phyloP scores from a whole-genome alignment of 1,140 invertebrate genomes.

The Drosophila carrolli region DNA sequence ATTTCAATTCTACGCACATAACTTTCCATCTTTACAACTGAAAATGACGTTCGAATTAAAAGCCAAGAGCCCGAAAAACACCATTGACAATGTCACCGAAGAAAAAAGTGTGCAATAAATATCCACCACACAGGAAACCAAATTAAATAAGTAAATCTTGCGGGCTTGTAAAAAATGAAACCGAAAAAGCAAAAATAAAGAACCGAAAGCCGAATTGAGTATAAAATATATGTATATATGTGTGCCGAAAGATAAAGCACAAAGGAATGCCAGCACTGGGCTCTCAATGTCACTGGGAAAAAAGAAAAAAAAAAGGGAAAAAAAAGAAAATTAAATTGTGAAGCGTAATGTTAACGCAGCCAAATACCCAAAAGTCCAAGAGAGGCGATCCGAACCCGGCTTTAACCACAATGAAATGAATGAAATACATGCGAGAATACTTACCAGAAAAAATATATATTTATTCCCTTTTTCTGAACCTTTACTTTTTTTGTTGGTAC shows the following conservation, averaged over 20 bases:
- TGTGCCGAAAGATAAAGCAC: conserved; percentile 54
- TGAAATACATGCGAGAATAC: conserved; percentile 37
- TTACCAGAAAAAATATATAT: conserved; percentile 51
- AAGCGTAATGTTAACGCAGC: conserved; percentile 63
- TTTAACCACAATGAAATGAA: conserved; percentile 75
- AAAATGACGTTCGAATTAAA: conserved; percentile 43
- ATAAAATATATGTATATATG: conserved; percentile 24
- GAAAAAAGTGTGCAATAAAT: conserved; percentile 36
- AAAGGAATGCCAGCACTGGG: conserved; percentile 49
- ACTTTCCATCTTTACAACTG: conserved; percentile 7
- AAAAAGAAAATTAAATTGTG: conserved; percentile 59
- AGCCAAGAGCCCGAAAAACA: conserved; percentile 21
- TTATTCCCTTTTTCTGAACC: conserved; percentile 12
- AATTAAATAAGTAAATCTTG: conserved; percentile 74
- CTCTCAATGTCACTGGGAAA: conserved; percentile 49
- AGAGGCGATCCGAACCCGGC: conserved; percentile 39
- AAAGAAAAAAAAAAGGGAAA: conserved; percentile 8
- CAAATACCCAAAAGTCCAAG: conserved; percentile 69
- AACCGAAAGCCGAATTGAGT: conserved; percentile 27
- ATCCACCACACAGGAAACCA: conserved; percentile 34
- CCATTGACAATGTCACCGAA: conserved; percentile 21
- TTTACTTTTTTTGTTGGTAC: conserved; percentile 1
- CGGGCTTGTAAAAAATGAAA: conserved; percentile 34
- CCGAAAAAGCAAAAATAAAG: conserved; percentile 33
- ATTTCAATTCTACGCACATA: neutral